Conservation (phyloP, 2,797 vertebrate genomes). For the Syncerus caffer region DNA sequence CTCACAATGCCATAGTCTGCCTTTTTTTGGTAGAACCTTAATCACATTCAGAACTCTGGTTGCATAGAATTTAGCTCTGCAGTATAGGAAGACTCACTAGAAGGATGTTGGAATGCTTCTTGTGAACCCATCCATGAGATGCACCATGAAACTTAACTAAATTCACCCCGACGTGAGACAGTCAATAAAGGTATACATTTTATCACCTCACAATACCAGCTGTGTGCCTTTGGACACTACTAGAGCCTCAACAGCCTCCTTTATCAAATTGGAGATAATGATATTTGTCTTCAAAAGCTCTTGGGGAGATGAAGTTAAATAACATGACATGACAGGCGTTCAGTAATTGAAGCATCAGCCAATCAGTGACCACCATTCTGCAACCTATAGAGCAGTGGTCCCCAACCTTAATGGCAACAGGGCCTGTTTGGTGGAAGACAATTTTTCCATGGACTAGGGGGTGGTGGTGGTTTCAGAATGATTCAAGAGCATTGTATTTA, state of each 20-base stretch:
- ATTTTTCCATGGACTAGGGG: not conserved
- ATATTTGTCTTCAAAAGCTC: not conserved
- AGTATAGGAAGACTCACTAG: not conserved
- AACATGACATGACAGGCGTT: not conserved
- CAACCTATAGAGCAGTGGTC: not conserved
- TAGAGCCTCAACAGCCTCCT: not conserved
- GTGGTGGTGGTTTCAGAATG: not conserved
- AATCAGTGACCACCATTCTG: not conserved
- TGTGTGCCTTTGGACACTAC: not conserved
- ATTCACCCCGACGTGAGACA: not conserved
- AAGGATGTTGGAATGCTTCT: not conserved
- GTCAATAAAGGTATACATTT: not conserved
- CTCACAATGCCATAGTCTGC: too few species aligned
- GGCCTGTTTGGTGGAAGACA: not conserved
- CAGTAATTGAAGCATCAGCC: not conserved
- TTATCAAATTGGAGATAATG: not conserved
- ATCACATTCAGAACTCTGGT: not conserved
- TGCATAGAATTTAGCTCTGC: not conserved
- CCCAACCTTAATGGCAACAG: not conserved
- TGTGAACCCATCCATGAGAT: not conserved
- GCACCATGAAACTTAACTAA: not conserved
- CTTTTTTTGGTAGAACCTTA: not conserved
- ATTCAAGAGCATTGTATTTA: not conserved
- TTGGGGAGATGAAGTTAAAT: slow-evolving; percentile 4
- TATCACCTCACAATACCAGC: not conserved